Evolutionary conservation across 2,888 invertebrate genomes (phyloP).

Genomic region (Oegoconia quadripuncta): DNA sequence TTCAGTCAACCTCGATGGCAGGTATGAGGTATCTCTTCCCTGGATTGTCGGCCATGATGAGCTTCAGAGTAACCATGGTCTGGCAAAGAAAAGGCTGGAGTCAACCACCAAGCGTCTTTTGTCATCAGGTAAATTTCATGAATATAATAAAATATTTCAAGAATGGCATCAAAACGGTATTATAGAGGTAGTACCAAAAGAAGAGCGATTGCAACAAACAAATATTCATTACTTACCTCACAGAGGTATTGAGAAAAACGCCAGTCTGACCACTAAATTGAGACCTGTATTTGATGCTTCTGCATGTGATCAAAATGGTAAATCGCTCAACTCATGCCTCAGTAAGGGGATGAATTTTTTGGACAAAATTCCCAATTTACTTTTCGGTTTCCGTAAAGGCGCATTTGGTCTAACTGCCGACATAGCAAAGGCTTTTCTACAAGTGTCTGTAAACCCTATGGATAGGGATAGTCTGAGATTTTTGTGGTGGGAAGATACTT

Average conservation of each 20-base stretch:
- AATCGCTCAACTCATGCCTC: constrained; percentile 9
- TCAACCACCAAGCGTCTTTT: constrained; percentile 4
- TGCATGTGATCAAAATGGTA: constrained; percentile 12
- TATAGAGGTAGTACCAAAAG: no score
- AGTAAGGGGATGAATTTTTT: constrained; percentile 14
- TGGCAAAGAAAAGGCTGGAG: constrained; percentile 4
- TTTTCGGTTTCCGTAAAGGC: constrained; percentile 13
- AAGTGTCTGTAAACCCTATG: constrained; percentile 5
- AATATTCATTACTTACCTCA: constrained; percentile 12
- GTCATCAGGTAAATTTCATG: constrained; percentile 3
- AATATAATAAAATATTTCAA: constrained; percentile 8
- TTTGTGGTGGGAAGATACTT: constrained; percentile 12
- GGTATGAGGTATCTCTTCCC: constrained; percentile 8
- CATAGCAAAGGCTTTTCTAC: constrained; percentile 13
- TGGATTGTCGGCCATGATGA: constrained; percentile 6
- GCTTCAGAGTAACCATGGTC: not conserved
- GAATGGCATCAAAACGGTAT: no score
- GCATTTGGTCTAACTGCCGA: constrained; percentile 11
- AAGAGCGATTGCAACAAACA: no score
- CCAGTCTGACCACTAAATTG: constrained; percentile 10
- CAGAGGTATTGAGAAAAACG: constrained; percentile 6
- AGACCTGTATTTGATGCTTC: constrained; percentile 18
- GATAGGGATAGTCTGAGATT: constrained; percentile 10
- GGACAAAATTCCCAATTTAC: constrained; percentile 13
- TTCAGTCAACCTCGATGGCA: not conserved